Conservation (phyloP, 2,113 vertebrate genomes). For the Alouatta palliata region DNA sequence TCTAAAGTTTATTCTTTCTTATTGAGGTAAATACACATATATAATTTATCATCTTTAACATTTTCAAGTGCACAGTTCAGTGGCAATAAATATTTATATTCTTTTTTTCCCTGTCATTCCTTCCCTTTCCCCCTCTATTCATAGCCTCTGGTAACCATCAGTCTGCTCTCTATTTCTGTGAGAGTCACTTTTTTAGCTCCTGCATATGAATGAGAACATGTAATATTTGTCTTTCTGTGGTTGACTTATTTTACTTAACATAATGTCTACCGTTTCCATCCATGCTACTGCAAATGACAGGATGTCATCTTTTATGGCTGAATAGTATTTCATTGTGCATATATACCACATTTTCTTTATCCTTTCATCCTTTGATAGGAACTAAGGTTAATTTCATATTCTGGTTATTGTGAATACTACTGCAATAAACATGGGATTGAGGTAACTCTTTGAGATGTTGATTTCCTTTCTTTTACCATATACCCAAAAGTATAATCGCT, state of each 20-base stretch:
- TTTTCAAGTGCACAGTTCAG: neutral
- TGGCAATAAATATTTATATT: neutral
- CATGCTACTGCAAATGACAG: neutral
- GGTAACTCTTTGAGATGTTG: neutral
- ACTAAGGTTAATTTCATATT: neutral
- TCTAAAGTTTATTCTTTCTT: neutral
- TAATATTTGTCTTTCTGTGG: neutral
- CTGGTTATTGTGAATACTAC: neutral
- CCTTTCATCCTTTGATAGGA: neutral
- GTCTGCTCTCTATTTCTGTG: neutral
- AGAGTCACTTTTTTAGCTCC: neutral
- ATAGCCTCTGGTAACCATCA: neutral
- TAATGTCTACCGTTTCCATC: no score
- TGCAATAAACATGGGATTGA: neutral
- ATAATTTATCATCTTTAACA: neutral
- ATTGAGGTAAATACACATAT: neutral
- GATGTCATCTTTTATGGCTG: neutral
- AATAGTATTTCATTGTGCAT: neutral
- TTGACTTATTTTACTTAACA: neutral
- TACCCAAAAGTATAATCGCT: neutral
- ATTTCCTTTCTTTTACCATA: neutral
- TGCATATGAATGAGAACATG: neutral
- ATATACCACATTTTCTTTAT: neutral
- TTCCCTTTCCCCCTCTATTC: neutral
- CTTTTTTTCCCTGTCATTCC: neutral